Base-by-base conservation (phyloP, 2,888 invertebrate genomes). In the Baronia brevicornis region DNA sequence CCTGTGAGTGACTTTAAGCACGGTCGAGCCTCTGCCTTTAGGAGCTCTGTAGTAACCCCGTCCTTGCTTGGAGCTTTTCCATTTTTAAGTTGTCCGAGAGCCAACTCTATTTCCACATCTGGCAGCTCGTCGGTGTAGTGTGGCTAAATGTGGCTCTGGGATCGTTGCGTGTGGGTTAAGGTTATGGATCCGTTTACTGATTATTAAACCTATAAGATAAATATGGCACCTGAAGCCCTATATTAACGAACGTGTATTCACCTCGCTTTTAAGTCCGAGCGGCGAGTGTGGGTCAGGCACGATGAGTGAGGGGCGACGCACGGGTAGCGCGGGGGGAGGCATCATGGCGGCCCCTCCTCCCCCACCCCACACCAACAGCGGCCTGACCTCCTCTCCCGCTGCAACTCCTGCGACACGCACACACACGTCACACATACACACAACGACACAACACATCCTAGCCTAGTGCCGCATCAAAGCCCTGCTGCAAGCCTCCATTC, bases 321-420 rank as follows among this genome's bases (percentile, higher is more conserved):
- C 86, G 15, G 90, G 86, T 50, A 88, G 77, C 37, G 91, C 85
- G 88, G 90, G 90, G 32, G 91, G 89, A 55, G 90, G 90, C 89
- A 90, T 90, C 71, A 90, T 89, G 56, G 89, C 87, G 48, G 88
- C 67, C 86, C 66, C 68, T 60, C 68, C 60, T 54, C 87, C 88
- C 28, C 65, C 69, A 77, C 78, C 78, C 61, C 66, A 43, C 36
- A 69, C 49, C 40, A 65, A 60, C 10, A 69, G 71, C 17, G 70
- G 59, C 37, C 66, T 59, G 8, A 67, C 74, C 9, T 71, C 74
- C 32, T 54, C 60, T 69, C 58, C 37, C 24, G 38, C 36, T 35
- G 9, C 11, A 13, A 15, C 15, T 7, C 3, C 9, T 14, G 17
- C 24, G 3, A 5, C 15, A 13, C 20, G 30, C 19, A 29, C 24